phyloP scores from a whole-genome alignment of 2,888 invertebrate species.

The Uloborus plumipes region DNA sequence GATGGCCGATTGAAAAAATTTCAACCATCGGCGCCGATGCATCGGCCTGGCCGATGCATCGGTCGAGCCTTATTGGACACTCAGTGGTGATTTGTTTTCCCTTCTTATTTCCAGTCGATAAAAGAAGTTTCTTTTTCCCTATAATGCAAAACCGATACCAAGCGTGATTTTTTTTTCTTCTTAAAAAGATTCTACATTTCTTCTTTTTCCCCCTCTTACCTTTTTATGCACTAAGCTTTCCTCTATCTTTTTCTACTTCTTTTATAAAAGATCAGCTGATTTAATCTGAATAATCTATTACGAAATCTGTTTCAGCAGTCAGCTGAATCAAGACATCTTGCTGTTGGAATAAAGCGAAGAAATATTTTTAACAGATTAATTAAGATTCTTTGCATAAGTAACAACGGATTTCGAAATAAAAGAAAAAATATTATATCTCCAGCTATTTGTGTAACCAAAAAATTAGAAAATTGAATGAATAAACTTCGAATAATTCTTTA shows the following conservation, averaged over 20 bases:
- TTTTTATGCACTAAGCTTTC: background rate
- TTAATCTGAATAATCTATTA: constrained; percentile 56
- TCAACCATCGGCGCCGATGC: too few relatives aligned
- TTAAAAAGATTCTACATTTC: background rate
- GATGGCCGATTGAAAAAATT: too few relatives aligned
- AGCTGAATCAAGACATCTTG: too few relatives aligned
- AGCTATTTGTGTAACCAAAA: too few relatives aligned
- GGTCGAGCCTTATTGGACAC: constrained; percentile 57
- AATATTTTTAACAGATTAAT: too few relatives aligned
- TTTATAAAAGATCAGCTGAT: constrained; percentile 18
- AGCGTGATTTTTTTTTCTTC: constrained; percentile 23
- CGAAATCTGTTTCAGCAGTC: constrained; percentile 23
- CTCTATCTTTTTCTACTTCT: background rate
- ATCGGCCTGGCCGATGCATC: too few relatives aligned
- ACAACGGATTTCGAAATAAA: too few relatives aligned
- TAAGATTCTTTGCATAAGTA: too few relatives aligned
- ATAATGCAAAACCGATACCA: constrained; percentile 60
- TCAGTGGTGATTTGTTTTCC: constrained; percentile 55
- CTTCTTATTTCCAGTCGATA: constrained; percentile 54
- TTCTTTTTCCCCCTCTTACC: background rate
- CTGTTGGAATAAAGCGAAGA: too few relatives aligned
- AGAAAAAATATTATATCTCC: too few relatives aligned
- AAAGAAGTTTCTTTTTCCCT: constrained; percentile 49
- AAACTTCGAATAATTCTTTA: too few relatives aligned
- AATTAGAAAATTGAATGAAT: too few relatives aligned